Conservation (phyloP, 2,888 invertebrate genomes). For the Orchestes rusci region DNA sequence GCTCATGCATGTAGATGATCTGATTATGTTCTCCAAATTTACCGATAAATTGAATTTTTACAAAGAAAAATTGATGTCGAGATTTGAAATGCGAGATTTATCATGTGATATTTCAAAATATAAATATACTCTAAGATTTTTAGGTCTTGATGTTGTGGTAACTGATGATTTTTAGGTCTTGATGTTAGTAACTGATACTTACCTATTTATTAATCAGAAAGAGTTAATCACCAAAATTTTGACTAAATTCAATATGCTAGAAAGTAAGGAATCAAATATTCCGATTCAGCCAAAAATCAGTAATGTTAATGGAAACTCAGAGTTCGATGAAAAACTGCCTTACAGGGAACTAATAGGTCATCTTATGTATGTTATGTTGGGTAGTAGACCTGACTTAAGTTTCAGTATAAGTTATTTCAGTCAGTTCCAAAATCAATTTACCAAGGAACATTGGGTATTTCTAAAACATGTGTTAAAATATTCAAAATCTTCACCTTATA, state of each 20-base stretch:
- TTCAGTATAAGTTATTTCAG: slow-evolving; percentile 26
- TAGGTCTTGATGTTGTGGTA: not conserved
- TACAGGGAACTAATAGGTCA: not conserved
- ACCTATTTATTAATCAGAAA: not conserved
- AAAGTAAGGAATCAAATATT: not conserved
- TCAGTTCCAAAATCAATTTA: slow-evolving; percentile 28
- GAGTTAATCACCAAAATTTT: not conserved
- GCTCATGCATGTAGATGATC: not conserved
- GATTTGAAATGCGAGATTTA: not conserved
- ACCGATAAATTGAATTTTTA: not conserved
- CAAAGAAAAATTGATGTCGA: not conserved
- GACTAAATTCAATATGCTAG: no score
- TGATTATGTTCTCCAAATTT: not conserved
- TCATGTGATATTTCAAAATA: not conserved
- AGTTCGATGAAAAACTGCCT: no score
- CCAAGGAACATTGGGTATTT: slow-evolving; percentile 26
- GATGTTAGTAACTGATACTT: not conserved
- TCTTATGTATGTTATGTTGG: no score
- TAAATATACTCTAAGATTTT: not conserved
- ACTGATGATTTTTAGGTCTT: no score
- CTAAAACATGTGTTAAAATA: slow-evolving; percentile 23
- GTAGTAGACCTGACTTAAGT: no score
- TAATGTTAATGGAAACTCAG: no score
- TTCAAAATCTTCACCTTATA: no score
- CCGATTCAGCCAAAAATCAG: no score